These are phyloP conservation scores for Anoplopoma fimbria DNA, from an alignment of 2,113 vertebrate species.

Conservation along the genomic window DNA sequence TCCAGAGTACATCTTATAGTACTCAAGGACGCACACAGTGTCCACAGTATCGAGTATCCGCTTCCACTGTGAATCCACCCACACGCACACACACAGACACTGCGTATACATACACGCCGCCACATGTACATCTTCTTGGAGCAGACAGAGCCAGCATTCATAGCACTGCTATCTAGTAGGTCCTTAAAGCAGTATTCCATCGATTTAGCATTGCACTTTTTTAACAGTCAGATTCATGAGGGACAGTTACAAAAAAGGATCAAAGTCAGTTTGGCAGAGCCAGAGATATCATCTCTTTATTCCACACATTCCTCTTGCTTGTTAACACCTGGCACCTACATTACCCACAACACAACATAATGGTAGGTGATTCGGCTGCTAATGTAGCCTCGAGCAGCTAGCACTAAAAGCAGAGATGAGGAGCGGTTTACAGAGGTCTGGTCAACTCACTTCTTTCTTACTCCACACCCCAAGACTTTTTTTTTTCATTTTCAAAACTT, in stretches of 20 bases:
- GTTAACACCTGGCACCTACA: not conserved
- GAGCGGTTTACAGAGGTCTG: not conserved
- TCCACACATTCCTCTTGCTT: not conserved
- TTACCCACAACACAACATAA: slow-evolving; percentile 1
- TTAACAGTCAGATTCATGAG: not conserved
- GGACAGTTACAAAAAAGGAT: not conserved
- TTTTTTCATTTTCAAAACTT: not conserved
- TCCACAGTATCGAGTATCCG: slow-evolving; percentile 21
- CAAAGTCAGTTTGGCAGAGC: not conserved
- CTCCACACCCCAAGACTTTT: not conserved
- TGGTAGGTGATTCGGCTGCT: not conserved
- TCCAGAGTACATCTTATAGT: slow-evolving; percentile 26
- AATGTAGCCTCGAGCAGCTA: not conserved
- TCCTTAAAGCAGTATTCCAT: not conserved
- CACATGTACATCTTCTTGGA: not conserved
- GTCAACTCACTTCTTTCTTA: not conserved
- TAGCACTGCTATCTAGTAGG: not conserved
- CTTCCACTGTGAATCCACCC: not conserved
- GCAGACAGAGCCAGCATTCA: slow-evolving; percentile 6
- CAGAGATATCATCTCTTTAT: not conserved
- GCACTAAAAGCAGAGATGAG: not conserved
- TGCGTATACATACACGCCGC: not conserved
- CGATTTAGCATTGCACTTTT: no score
- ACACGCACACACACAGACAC: slow-evolving; percentile 10
- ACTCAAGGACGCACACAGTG: slow-evolving; percentile 42